Evolutionary conservation across 2,888 invertebrate species (phyloP).

Genomic region (Rhingia rostrata): DNA sequence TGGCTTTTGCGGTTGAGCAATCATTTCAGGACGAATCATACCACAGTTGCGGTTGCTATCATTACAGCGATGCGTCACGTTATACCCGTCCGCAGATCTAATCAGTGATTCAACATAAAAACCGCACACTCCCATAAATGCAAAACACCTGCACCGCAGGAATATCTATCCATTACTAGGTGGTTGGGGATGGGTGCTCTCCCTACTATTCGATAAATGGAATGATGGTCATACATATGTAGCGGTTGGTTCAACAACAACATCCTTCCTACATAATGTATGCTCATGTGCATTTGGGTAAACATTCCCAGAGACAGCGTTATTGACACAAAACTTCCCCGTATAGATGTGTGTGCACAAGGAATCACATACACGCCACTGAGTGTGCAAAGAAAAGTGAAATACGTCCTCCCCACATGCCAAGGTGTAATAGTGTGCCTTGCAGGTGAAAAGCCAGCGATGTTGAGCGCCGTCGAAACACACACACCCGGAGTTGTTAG

Average conservation of each 20-base stretch:
- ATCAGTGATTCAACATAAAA: constrained; percentile 51
- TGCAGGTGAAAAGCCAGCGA: constrained; percentile 44
- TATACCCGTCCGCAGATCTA: constrained; percentile 27
- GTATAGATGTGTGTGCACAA: constrained; percentile 39
- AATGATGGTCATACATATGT: constrained; percentile 34
- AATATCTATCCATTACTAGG: constrained; percentile 24
- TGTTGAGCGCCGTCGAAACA: constrained; percentile 22
- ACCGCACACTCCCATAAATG: constrained; percentile 8
- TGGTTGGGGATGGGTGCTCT: background rate
- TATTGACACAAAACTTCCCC: constrained; percentile 69
- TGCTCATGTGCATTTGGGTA: constrained; percentile 50
- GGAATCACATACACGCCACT: constrained; percentile 6
- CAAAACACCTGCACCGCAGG: constrained; percentile 15
- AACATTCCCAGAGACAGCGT: constrained; percentile 43
- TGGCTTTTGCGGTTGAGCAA: constrained; percentile 49
- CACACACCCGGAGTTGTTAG: background rate
- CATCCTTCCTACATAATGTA: constrained; percentile 34
- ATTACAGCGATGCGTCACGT: constrained; percentile 8
- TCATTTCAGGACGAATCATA: constrained; percentile 45
- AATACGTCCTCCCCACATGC: background rate
- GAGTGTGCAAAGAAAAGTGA: constrained; percentile 1
- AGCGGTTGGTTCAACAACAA: constrained; percentile 14
- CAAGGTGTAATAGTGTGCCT: constrained; percentile 39
- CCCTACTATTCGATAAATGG: constrained; percentile 42
- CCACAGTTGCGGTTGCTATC: constrained; percentile 27